Evolutionary conservation across 1,140 invertebrate genomes (phyloP).

Genomic region (Drosophila prosaltans): DNA sequence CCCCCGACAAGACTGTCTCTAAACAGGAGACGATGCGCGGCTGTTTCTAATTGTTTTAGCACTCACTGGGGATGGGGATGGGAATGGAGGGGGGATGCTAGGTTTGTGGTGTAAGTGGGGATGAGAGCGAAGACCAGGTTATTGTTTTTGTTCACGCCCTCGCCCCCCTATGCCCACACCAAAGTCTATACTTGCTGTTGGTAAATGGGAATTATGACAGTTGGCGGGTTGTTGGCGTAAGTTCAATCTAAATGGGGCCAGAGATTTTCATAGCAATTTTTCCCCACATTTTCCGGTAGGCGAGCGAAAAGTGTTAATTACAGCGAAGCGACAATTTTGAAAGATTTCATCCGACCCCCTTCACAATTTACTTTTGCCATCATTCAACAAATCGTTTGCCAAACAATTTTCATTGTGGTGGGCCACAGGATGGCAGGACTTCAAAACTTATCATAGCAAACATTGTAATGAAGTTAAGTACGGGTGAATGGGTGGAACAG

Average conservation of each 20-base stretch:
- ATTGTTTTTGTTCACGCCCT: constrained; percentile 31
- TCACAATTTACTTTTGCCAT: background rate
- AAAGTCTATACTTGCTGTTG: constrained; percentile 36
- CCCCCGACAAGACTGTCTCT: constrained; percentile 13
- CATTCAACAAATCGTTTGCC: constrained; percentile 57
- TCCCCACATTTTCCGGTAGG: constrained; percentile 39
- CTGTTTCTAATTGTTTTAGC: constrained; percentile 78
- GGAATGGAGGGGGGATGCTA: background rate
- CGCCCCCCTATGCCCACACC: background rate
- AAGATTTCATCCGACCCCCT: constrained; percentile 46
- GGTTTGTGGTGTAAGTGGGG: background rate
- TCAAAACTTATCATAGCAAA: background rate
- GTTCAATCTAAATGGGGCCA: constrained; percentile 12
- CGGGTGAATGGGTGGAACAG: background rate
- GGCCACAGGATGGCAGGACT: background rate
- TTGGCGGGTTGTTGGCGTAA: constrained; percentile 11
- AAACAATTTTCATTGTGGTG: constrained; percentile 1
- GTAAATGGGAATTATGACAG: constrained; percentile 36
- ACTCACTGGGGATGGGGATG: constrained; percentile 28
- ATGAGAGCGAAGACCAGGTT: constrained; percentile 6
- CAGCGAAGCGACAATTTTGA: constrained; percentile 56
- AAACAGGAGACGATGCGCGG: constrained; percentile 55
- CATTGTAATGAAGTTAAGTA: background rate
- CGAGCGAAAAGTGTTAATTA: constrained; percentile 64
- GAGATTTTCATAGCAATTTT: constrained; percentile 52